Conservation (phyloP, 2,888 invertebrate genomes). For the Parochlus steinenii region DNA sequence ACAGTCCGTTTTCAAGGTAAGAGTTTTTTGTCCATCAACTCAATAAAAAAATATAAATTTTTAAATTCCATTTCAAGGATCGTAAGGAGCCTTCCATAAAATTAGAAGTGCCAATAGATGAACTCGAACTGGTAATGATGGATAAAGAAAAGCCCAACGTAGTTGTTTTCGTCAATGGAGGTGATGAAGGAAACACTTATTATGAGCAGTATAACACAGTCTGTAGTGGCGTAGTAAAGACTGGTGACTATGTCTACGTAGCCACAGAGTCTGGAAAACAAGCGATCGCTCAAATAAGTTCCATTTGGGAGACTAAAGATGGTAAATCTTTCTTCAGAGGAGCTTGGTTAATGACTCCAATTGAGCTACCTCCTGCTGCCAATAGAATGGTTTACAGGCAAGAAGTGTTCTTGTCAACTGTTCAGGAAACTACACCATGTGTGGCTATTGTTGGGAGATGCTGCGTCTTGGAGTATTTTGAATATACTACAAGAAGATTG, state of each 20-base stretch:
- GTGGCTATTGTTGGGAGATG: slow-evolving; percentile 86
- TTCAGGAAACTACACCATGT: slow-evolving; percentile 81
- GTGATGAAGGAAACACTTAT: slow-evolving; percentile 65
- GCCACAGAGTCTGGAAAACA: slow-evolving; percentile 81
- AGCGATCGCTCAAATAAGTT: slow-evolving; percentile 82
- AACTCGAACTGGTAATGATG: slow-evolving; percentile 37
- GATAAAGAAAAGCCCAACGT: slow-evolving; percentile 82
- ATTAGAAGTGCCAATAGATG: slow-evolving; percentile 6
- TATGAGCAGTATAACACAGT: slow-evolving; percentile 86
- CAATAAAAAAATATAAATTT: too few relatives aligned
- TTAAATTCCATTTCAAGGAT: too few relatives aligned
- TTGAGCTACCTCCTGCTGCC: slow-evolving; percentile 68
- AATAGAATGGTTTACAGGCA: slow-evolving; percentile 77
- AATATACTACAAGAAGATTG: slow-evolving; percentile 79
- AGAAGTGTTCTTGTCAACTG: slow-evolving; percentile 79
- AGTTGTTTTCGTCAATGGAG: slow-evolving; percentile 48
- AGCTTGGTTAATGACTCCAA: slow-evolving; percentile 79
- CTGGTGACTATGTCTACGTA: slow-evolving; percentile 90
- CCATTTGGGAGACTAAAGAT: slow-evolving; percentile 82
- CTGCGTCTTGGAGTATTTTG: slow-evolving; percentile 73
- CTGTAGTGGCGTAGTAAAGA: slow-evolving; percentile 66
- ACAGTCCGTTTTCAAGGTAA: slow-evolving; percentile 83
- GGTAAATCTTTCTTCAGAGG: slow-evolving; percentile 87
- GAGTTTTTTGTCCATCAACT: too few relatives aligned
- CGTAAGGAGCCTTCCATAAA: slow-evolving; percentile 5